Conservation (phyloP, 2,888 invertebrate genomes). For the Thymelicus acteon region DNA sequence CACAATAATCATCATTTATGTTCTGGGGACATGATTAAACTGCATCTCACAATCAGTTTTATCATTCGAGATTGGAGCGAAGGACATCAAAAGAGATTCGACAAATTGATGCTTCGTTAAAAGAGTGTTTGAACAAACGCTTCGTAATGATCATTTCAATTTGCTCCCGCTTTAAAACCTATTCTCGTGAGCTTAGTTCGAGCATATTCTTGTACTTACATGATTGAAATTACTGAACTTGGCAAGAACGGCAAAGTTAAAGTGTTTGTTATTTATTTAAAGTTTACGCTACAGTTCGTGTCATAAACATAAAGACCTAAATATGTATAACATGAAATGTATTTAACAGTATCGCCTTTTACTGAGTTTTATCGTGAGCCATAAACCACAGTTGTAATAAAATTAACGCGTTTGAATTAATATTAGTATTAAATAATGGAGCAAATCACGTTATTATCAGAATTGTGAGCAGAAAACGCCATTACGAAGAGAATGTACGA, state of each 20-base stretch:
- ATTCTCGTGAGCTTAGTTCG: conserved; percentile 16
- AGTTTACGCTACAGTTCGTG: not conserved
- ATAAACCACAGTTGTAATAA: conserved; percentile 35
- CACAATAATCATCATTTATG: conserved; percentile 28
- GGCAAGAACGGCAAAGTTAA: conserved; percentile 7
- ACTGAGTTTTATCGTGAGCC: conserved; percentile 39
- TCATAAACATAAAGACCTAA: not conserved
- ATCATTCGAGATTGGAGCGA: conserved; percentile 33
- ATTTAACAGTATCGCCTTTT: conserved; percentile 20
- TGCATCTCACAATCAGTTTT: conserved; percentile 36
- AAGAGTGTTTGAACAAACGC: conserved; percentile 30
- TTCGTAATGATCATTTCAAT: conserved; percentile 32
- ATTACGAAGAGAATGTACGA: conserved; percentile 59
- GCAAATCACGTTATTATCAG: conserved; percentile 51
- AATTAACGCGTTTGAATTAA: conserved; percentile 42
- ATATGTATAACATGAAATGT: not conserved
- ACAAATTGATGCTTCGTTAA: conserved; percentile 39
- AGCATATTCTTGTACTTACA: conserved; percentile 8
- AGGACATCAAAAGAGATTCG: conserved; percentile 34
- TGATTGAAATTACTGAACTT: conserved; percentile 20
- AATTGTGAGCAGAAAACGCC: conserved; percentile 51
- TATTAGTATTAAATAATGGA: conserved; percentile 47
- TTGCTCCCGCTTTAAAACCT: conserved; percentile 27
- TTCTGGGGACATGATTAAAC: conserved; percentile 29
- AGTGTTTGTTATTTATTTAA: conserved; percentile 18